These are phyloP conservation scores for Scarus forsteni DNA, from an alignment of 2,797 vertebrate genomes.

Conservation along the genomic window DNA sequence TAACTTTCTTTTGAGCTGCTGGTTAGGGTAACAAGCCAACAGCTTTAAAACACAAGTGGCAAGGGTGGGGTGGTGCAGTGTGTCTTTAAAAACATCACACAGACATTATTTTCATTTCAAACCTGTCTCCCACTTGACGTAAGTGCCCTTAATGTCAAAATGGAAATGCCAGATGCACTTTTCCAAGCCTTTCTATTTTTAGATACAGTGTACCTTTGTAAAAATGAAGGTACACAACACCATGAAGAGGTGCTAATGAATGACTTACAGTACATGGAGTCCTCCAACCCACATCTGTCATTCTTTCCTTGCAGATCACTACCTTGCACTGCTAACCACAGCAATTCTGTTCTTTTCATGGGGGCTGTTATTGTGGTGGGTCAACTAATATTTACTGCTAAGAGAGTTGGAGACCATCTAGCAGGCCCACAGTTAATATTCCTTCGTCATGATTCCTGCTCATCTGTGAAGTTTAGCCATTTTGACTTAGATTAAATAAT, in stretches of 20 bases:
- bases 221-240: constrained; percentile 44
- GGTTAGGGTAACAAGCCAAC: neutral
- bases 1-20: constrained; percentile 15
- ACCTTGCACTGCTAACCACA: constrained; percentile 31
- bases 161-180: constrained; percentile 63
- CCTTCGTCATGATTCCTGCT: too few species aligned
- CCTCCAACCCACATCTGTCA: constrained; percentile 40
- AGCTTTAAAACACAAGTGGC: constrained; percentile 15
- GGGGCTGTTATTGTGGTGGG: constrained; percentile 3
- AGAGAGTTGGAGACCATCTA: too few species aligned
- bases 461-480: too few species aligned
- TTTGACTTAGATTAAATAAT: too few species aligned
- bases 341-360: constrained; percentile 25
- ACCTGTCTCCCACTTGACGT: constrained; percentile 14
- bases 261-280: constrained; percentile 51
- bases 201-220: constrained; percentile 36
- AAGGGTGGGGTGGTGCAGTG: constrained; percentile 36
- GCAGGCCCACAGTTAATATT: too few species aligned
- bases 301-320: constrained; percentile 64
- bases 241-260: constrained; percentile 49
- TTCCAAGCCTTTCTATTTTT: constrained; percentile 68
- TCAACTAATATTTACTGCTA: too few species aligned
- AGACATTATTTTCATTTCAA: constrained; percentile 26
- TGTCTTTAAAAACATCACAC: constrained; percentile 22
- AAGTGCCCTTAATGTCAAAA: constrained; percentile 40